phyloP scores from a whole-genome alignment of 1,140 invertebrate species.

The Leptonema lineaticorne region DNA sequence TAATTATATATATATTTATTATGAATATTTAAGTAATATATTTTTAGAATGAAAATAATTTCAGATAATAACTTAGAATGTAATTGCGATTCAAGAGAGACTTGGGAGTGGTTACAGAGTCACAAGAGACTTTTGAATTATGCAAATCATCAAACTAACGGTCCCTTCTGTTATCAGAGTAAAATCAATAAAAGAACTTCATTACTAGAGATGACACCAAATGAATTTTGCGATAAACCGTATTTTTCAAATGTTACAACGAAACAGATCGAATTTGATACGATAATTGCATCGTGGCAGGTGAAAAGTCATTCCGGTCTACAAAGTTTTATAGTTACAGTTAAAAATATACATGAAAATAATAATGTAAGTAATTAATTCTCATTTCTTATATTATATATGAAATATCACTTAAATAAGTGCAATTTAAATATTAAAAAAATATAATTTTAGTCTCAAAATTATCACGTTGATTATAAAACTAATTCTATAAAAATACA shows the following conservation, averaged over 20 bases:
- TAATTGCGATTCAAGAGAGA: neutral
- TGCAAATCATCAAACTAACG: neutral
- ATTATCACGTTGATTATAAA: neutral
- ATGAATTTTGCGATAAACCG: neutral
- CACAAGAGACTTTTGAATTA: neutral
- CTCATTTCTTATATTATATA: neutral
- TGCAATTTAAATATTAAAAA: neutral
- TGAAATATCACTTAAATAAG: neutral
- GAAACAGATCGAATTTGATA: neutral
- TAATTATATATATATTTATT: neutral
- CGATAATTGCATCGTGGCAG: neutral
- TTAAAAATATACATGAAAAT: neutral
- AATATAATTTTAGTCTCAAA: neutral
- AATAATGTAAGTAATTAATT: neutral
- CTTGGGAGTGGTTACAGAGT: constrained; percentile 15
- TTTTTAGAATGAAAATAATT: no score
- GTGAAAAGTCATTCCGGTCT: neutral
- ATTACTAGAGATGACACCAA: neutral
- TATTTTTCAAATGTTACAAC: constrained; percentile 12
- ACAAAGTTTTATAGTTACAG: neutral
- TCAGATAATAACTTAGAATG: neutral
- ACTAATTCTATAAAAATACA: neutral
- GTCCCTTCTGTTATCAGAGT: neutral
- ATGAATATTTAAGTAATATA: no score
- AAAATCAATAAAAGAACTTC: neutral